These are phyloP conservation scores for Pitangus sulphuratus DNA, from an alignment of 2,797 vertebrate species.

Conservation along the genomic window DNA sequence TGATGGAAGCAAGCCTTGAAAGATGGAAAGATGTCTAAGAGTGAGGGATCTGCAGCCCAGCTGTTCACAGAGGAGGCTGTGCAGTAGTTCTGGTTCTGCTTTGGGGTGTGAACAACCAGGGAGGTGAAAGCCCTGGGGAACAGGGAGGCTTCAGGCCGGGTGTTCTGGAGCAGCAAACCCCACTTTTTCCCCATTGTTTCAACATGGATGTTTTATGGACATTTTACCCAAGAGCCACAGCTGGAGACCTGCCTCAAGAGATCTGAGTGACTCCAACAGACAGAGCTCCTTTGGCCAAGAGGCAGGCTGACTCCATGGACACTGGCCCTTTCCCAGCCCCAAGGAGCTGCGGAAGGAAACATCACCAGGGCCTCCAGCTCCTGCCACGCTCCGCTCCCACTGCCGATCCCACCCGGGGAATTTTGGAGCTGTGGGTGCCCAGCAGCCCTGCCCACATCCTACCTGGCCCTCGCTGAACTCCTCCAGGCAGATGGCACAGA, in stretches of 20 bases:
- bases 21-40: not conserved
- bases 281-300: not conserved
- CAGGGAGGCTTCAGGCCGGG: not conserved
- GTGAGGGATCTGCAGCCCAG: not conserved
- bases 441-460: not conserved
- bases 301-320: not conserved
- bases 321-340: not conserved
- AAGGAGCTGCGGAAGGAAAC: not conserved
- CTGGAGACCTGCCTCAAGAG: not conserved
- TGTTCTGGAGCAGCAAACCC: not conserved
- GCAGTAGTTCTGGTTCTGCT: not conserved
- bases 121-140: not conserved
- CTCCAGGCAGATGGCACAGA: conserved; percentile 96
- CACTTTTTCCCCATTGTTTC: not conserved
- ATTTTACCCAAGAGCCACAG: not conserved
- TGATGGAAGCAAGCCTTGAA: not conserved
- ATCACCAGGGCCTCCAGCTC: not conserved
- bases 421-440: not conserved
- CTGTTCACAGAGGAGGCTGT: not conserved
- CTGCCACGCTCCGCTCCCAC: not conserved
- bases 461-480: conserved; percentile 98
- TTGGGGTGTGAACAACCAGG: not conserved
- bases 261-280: not conserved
- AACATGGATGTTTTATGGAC: accelerated
- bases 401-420: not conserved